These are phyloP conservation scores for Artemisiospiza belli DNA, from an alignment of 2,113 vertebrate species.

Conservation along the genomic window DNA sequence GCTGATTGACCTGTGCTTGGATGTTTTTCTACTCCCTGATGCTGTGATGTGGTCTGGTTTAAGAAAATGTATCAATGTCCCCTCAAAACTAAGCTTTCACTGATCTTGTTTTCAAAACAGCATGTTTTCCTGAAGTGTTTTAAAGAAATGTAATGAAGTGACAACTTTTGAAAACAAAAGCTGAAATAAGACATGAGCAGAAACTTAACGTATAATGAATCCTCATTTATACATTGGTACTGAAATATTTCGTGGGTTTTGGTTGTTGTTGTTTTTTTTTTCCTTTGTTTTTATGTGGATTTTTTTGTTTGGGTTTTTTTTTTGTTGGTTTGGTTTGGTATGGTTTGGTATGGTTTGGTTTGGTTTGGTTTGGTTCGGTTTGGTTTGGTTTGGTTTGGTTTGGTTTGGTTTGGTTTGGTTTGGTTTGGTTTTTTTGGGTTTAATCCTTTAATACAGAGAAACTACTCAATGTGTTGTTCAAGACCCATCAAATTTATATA, in stretches of 20 bases:
- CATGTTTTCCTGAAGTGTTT: background rate
- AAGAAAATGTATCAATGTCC: background rate
- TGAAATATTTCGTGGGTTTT: background rate
- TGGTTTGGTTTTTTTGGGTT: too few species aligned
- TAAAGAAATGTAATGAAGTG: background rate
- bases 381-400: too few species aligned
- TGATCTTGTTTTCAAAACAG: background rate
- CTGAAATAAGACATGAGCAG: background rate
- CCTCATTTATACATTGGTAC: background rate
- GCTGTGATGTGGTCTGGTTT: background rate
- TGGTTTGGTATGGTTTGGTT: too few species aligned
- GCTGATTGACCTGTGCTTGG: background rate
- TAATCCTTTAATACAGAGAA: background rate
- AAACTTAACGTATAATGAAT: background rate
- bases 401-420: too few species aligned
- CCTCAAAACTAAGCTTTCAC: background rate
- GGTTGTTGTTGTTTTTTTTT: background rate
- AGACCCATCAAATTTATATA: background rate
- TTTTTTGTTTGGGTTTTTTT: background rate
- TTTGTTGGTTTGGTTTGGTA: too few species aligned
- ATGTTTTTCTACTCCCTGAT: background rate
- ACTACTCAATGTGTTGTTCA: rapidly evolving
- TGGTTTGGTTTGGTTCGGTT: too few species aligned
- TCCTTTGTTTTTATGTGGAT: too few species aligned
- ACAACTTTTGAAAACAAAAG: background rate